Evolutionary conservation across 2,888 invertebrate genomes (phyloP), one percentile per base, ranked within the genome.

Genomic region (Caenorhabditis afra): DNA sequence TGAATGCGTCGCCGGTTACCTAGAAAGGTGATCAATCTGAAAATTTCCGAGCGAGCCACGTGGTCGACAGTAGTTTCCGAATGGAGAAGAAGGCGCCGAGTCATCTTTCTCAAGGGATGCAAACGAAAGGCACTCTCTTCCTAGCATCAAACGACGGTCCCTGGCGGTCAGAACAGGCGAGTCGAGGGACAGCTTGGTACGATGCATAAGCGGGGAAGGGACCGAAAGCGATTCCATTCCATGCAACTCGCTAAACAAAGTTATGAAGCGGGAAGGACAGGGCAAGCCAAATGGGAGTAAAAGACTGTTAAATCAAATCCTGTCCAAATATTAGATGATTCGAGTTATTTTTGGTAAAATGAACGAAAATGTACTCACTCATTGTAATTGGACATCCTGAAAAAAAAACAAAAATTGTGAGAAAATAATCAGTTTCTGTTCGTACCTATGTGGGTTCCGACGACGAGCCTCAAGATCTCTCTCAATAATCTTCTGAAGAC

Each of bases 191-290:
- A 59, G 45, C 50, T 73, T 73, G 62, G 23, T 62, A 47, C 73
- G 79, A 50, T 78, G 67, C 8, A 55, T 20, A 44, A 73, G 59
- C 52, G 79, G 67, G 37, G 79, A 73, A 4, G 79, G 79, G 58
- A 79, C 79, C 20, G 79, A 79, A 37, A 79, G 47, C 20, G 79
- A 79, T 53, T 79, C 79, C 79, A 79, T 79, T 61, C 61, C 66
- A 58, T 52, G 52, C 65, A 65, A 37, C 41, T 74, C 66, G 37
- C 74, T 74, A 20, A 74, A 74, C 49, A 74, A 14, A 23, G 8
- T 44, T 16, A 23, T 44, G 3, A 53, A 10, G 16, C 29, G 18
- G 22, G 22, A 37, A 14, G 35, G 50, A 37, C 14, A 16, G 35
- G 47, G 8, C 4, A 71, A 71, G n/a, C 29, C 20, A 29, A 47